A percentile compares a stretch with the other conserved stretches of the same genome.
Conservation (phyloP, 2,113 vertebrate genomes). For the Daboia siamensis region DNA sequence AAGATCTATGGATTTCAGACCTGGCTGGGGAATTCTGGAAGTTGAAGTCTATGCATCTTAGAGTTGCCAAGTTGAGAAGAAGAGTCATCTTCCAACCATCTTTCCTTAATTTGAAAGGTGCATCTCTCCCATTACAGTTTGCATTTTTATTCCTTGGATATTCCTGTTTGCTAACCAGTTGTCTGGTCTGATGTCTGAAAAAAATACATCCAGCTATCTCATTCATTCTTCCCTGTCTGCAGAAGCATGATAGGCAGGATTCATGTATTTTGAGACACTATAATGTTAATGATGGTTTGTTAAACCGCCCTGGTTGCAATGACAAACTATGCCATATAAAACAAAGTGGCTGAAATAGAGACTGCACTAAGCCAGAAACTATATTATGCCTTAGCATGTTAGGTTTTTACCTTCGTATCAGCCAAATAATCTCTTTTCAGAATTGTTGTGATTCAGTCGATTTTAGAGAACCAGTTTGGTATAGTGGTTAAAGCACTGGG, state of each 20-base stretch:
- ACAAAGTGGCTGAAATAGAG: not conserved
- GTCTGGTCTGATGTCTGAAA: not conserved
- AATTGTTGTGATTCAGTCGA: not conserved
- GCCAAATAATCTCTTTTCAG: not conserved
- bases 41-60: not conserved
- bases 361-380: not conserved
- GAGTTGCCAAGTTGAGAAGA: not conserved
- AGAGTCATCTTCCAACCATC: not conserved
- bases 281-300: not conserved
- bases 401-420: not conserved
- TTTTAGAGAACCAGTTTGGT: not conserved
- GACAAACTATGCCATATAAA: not conserved
- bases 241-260: not conserved
- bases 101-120: not conserved
- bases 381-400: not conserved
- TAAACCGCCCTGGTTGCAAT: not conserved
- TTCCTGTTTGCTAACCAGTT: not conserved
- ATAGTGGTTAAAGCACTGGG: not conserved
- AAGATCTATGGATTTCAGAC: not conserved
- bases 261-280: not conserved
- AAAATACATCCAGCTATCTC: not conserved
- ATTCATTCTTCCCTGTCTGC: not conserved
- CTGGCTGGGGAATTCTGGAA: not conserved
- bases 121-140: not conserved
- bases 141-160: not conserved